Base-by-base conservation (phyloP, 2,888 invertebrate genomes). In the Troglohyphantes excavatus region DNA sequence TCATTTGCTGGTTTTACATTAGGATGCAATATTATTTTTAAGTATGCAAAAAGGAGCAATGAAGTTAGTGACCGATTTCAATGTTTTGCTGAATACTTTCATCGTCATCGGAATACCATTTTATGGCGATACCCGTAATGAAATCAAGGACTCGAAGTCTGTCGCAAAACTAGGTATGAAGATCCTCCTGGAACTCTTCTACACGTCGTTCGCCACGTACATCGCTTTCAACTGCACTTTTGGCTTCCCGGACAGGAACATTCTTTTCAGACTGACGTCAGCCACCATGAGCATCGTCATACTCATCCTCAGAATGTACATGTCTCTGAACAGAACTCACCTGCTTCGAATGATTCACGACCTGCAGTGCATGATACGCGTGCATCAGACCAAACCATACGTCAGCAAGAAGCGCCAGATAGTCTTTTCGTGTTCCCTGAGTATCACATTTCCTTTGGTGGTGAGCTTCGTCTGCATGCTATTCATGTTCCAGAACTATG, bases 71-170 rank as follows among this genome's bases (percentile, higher is more conserved):
- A 17, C 13, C 2, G 53, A 53, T n/a, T 53, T 53, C n/a, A 17
- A n/a, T 13, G 17, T 53, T n/a, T 9, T 78, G n/a, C 33, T 21
- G 26, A 65, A 43, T 1, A 43, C 39, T 21, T 78, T 78, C 13
- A 33, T 33, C 9, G 23, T 65, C 26, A 78, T 78, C n/a, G 78
- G 78, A 21, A 65, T 78, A 65, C 78, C 78, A 2, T 78, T 78
- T 43, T 65, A 78, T 17, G 23, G 61, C 3, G 29, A 23, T n/a
- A 33, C 17, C 3, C 23, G 7, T 11, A 11, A 61, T 7, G 17
- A 29, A 13, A 0, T 7, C 11, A 19, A 13, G 0, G 53, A 21
- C 19, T 3, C 9, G 0, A 19, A 11, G n/a, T 21, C 59, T 2
- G 33, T 17, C 7, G 21, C 29, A 21, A 75, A 59, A 27, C 27